phyloP scores from a whole-genome alignment of 1,140 invertebrate genomes.

The Drosophila guanche region DNA sequence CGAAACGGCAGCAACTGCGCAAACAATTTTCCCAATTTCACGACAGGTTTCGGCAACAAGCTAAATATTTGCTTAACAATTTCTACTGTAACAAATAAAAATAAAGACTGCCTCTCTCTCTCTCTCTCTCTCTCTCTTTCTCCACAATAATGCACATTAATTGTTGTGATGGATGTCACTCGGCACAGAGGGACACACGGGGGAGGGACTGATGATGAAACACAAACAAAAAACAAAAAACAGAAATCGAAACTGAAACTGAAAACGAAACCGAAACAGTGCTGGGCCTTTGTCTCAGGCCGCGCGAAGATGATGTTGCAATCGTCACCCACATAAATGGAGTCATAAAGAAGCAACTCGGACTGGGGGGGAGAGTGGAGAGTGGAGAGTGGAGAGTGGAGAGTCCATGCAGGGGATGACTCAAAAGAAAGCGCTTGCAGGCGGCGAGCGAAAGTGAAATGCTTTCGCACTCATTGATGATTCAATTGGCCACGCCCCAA shows the following conservation, averaged over 20 bases:
- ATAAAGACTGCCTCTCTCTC: slow-evolving; percentile 42
- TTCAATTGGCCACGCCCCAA: slow-evolving; percentile 48
- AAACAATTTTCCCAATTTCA: slow-evolving; percentile 73
- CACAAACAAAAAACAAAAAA: no score
- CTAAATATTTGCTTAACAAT: slow-evolving; percentile 78
- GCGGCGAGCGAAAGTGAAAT: slow-evolving; percentile 50
- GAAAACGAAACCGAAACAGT: slow-evolving; percentile 55
- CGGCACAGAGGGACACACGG: no score
- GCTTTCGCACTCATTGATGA: slow-evolving; percentile 55
- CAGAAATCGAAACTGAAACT: slow-evolving; percentile 30
- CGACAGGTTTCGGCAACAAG: slow-evolving; percentile 58
- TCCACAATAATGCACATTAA: slow-evolving; percentile 73
- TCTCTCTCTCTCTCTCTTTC: slow-evolving; percentile 23
- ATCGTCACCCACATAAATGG: slow-evolving; percentile 72
- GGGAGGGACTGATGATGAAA: slow-evolving; percentile 22
- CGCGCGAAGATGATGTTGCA: slow-evolving; percentile 49
- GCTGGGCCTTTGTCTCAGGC: slow-evolving; percentile 55
- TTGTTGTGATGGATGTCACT: slow-evolving; percentile 52
- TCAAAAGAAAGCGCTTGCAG: slow-evolving; percentile 75
- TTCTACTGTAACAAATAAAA: slow-evolving; percentile 76
- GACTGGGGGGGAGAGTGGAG: no score
- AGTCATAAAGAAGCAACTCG: slow-evolving; percentile 31
- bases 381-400: no score
- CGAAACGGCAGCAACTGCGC: slow-evolving; percentile 26
- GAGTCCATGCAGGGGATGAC: slow-evolving; percentile 51